A percentile compares a stretch with the other conserved stretches of the same genome.
Evolutionary conservation across 2,888 invertebrate genomes (phyloP).

Genomic region (Drosophila recens): DNA sequence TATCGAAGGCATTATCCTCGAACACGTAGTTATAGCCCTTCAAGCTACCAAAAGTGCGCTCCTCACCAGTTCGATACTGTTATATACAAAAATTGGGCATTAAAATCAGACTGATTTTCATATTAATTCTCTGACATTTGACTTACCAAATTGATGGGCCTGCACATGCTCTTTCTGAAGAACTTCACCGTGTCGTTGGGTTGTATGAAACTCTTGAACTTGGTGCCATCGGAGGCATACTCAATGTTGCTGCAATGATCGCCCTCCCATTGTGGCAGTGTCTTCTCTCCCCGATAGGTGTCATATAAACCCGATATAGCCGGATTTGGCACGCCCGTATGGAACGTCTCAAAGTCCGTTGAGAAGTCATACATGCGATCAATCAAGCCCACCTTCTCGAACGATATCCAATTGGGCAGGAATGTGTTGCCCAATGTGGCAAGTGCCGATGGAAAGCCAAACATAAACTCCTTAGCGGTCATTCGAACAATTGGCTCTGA

Average conservation of each 20-base stretch:
- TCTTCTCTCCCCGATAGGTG: conserved; percentile 90
- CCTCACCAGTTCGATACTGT: conserved; percentile 88
- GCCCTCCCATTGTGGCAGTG: conserved; percentile 91
- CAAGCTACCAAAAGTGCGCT: conserved; percentile 87
- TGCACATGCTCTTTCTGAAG: conserved; percentile 94
- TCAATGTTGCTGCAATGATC: conserved; percentile 91
- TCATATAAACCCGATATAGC: conserved; percentile 90
- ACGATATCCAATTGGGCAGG: conserved; percentile 93
- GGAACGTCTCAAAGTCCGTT: conserved; percentile 92
- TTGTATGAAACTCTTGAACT: conserved; percentile 90
- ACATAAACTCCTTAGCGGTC: conserved; percentile 95
- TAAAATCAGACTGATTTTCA: no score
- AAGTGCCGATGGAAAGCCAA: conserved; percentile 93
- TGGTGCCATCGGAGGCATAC: conserved; percentile 93
- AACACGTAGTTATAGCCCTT: conserved; percentile 91
- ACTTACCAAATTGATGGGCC: conserved; percentile 90
- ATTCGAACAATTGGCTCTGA: conserved; percentile 90
- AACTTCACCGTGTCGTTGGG: conserved; percentile 90
- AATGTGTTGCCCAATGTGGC: conserved; percentile 93
- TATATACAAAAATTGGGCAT: no score
- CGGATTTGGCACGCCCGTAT: conserved; percentile 89
- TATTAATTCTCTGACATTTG: no score
- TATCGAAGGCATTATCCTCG: conserved; percentile 91
- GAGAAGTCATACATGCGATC: conserved; percentile 95
- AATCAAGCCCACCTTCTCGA: conserved; percentile 94